Conservation (phyloP, 1,140 invertebrate genomes). For the Gonatopus flavifemur region DNA sequence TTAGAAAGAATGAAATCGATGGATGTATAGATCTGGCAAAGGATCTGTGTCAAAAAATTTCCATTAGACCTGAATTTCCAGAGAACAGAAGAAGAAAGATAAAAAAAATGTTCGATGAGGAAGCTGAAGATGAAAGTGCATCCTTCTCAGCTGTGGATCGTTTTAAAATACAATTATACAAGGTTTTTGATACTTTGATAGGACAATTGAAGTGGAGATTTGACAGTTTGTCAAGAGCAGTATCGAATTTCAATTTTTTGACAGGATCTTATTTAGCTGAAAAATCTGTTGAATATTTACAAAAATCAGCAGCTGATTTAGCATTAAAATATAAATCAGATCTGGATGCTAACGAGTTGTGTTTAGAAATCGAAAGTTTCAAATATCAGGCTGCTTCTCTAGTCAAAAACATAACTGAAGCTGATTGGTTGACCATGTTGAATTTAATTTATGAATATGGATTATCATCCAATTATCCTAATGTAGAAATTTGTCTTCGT, state of each 20-base stretch:
- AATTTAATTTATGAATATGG: slow-evolving; percentile 14
- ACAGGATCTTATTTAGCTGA: slow-evolving; percentile 12
- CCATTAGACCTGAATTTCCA: slow-evolving; percentile 14
- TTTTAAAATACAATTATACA: slow-evolving; percentile 17
- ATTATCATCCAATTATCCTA: slow-evolving; percentile 6
- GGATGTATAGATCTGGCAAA: slow-evolving; percentile 6
- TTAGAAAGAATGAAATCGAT: slow-evolving; percentile 3
- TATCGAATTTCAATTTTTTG: slow-evolving; percentile 15
- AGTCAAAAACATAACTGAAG: slow-evolving; percentile 11
- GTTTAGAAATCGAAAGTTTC: slow-evolving; percentile 15
- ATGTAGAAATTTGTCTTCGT: slow-evolving; percentile 13
- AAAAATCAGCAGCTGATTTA: slow-evolving; percentile 15
- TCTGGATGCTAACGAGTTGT: slow-evolving; percentile 11
- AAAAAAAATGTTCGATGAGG: slow-evolving; percentile 12
- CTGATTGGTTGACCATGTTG: slow-evolving; percentile 9
- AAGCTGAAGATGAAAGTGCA: slow-evolving; percentile 15
- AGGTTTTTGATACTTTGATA: slow-evolving; percentile 13
- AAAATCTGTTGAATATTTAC: slow-evolving; percentile 14
- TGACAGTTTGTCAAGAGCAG: slow-evolving; percentile 13
- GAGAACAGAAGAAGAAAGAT: slow-evolving; percentile 11
- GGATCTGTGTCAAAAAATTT: too few relatives aligned
- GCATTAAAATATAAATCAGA: slow-evolving; percentile 13
- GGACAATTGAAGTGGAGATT: slow-evolving; percentile 12
- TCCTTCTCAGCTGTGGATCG: slow-evolving; percentile 7
- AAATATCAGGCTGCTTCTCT: too few relatives aligned